Conservation (phyloP, 35 echinoderm and acorn worm species). For the Acanthaster planci region DNA sequence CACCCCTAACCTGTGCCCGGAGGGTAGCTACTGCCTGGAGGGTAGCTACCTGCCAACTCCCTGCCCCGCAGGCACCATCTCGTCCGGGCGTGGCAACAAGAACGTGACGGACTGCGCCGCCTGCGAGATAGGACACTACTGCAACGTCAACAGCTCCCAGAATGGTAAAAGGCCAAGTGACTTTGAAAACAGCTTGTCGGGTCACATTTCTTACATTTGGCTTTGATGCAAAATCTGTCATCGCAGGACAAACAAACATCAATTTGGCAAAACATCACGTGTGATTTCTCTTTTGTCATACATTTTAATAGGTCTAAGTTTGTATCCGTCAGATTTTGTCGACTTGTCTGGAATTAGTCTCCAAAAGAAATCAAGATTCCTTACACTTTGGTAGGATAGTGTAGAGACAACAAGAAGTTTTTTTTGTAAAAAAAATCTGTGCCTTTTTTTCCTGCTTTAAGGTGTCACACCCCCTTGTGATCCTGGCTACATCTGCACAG, state of each 20-base stretch:
- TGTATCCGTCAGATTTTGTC: too few species aligned
- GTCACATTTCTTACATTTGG: too few species aligned
- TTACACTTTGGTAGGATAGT: too few species aligned
- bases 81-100: slow-evolving; percentile 67
- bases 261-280: too few species aligned
- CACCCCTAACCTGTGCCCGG: slow-evolving; percentile 68
- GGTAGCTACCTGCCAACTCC: slow-evolving; percentile 91
- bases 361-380: too few species aligned
- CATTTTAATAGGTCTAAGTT: too few species aligned
- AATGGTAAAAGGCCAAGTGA: slow-evolving; percentile 55
- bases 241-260: too few species aligned
- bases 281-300: too few species aligned
- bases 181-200: too few species aligned
- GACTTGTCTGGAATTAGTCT: too few species aligned
- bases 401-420: too few species aligned
- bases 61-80: slow-evolving; percentile 79
- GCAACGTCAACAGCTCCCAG: slow-evolving; percentile 87
- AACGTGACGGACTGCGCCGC: slow-evolving; percentile 74
- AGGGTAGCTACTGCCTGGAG: slow-evolving; percentile 86
- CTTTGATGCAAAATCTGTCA: too few species aligned
- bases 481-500: slow-evolving; percentile 85
- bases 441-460: slow-evolving; percentile 2
- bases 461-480: slow-evolving; percentile 79
- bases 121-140: slow-evolving; percentile 81
- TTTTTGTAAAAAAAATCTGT: not conserved